Base-by-base conservation (phyloP, 2,888 invertebrate species). In the Callyntrura guangdongensis region DNA sequence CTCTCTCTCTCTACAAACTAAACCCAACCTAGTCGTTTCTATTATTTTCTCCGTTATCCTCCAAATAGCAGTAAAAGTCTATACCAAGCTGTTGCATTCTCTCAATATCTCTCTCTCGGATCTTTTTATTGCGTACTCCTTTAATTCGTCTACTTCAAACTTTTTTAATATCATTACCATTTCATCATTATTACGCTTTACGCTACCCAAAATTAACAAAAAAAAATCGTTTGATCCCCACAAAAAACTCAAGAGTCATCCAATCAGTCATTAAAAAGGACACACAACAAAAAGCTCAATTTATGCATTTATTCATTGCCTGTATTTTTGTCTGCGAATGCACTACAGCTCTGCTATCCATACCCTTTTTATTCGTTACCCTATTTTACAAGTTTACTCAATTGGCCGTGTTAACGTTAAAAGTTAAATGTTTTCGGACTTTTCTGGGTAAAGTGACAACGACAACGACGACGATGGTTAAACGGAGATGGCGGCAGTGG, bases 161-260 rank as follows among this genome's bases (percentile, higher is more conserved):
- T 67, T 27, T 67, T 67, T 67, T 67, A 67, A 67, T 67, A 27
- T 11, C 27, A 67, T 74, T 74, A 74, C 74, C 47, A 74, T 74
- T 74, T 74, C 20, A 74, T 74, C 49, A 74, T 74, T 74, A 74
- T 74, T 74, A 11, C 74, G n/a, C 47, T 49, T 74, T 74, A 11
- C 74, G n/a, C 47, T 49, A 47, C 74, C 17, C 67, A 20, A 67
- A 67, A 67, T 67, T 67, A 67, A 67, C 67, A 67, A 36, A 36
- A 36, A n/a, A 67, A 27, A 67, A 27, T 27, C 74, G 47, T 74
- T 74, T 49, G 47, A 45, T 74, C 74, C 45, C 45, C 25, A 22
- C 14, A 64, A 64, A 45, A 74, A 72, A 72, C 20, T 9, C 64
- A 64, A 67, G 67, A 17, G 20, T 47, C 47, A 74, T 45, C 20